A percentile compares a stretch with the other conserved stretches of the same genome.
Evolutionary conservation across 30 jellyfish, hydroid and myxozoan species (phyloP).

Genomic region (Turritopsis dohrnii): DNA sequence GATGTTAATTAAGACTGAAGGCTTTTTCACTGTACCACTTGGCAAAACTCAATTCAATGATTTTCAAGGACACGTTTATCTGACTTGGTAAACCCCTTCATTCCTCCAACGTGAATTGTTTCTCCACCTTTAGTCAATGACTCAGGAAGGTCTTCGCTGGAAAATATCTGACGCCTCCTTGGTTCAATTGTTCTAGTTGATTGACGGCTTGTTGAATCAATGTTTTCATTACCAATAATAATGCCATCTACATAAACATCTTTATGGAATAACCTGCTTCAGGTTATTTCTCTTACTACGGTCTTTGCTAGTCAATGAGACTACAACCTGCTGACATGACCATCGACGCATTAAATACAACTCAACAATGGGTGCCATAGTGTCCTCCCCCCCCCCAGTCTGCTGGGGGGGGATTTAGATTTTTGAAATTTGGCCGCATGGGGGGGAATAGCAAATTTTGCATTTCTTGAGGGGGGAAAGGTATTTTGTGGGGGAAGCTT

Average conservation of each 20-base stretch:
- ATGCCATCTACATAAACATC: neutral
- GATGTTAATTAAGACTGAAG: neutral
- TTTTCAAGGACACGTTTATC: slow-evolving; percentile 13
- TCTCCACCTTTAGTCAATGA: neutral
- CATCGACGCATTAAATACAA: neutral
- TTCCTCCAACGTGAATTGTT: slow-evolving; percentile 8
- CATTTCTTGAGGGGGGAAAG: no score
- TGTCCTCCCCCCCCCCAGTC: no score
- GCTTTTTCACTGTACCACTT: neutral
- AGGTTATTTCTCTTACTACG: neutral
- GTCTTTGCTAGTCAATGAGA: neutral
- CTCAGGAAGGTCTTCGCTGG: neutral
- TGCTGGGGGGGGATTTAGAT: no score
- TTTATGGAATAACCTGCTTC: neutral
- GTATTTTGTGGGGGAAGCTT: no score
- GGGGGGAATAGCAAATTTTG: no score
- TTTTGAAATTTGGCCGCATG: no score
- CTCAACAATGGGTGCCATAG: neutral
- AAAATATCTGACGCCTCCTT: neutral
- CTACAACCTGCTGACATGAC: neutral
- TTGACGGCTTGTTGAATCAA: neutral
- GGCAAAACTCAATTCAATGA: slow-evolving; percentile 2
- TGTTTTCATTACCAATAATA: neutral
- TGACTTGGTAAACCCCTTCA: slow-evolving; percentile 9
- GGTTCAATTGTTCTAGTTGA: neutral